Evolutionary conservation across 1,140 invertebrate species (phyloP), one percentile per base, ranked within the genome.

Genomic region (Bombus confusus): DNA sequence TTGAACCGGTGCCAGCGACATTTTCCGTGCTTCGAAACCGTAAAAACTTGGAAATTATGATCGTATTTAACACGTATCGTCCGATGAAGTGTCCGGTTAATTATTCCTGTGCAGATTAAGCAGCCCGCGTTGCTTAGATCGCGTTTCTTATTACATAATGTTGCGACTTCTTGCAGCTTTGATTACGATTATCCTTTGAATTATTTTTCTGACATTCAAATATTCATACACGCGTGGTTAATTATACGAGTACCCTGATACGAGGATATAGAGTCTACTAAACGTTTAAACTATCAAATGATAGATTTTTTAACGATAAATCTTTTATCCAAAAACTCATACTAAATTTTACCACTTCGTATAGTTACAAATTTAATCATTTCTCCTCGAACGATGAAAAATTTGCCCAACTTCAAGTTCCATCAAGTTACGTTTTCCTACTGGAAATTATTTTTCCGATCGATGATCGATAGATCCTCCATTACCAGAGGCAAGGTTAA

Each of bases 1-100:
- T 90, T 90, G 88, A 86, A 86, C 74, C 34, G 62, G 4, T 86
- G 88, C 88, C 88, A 90, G 77, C 52, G 62, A 77, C 76, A 66
- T 89, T 79, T 73, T 71, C 37, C 37, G n/a, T 22, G 34, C 69
- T 66, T 88, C 34, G 39, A 68, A 73, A 39, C 37, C 75, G 62
- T 73, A 86, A 85, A 59, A 87, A 68, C 69, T 73, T 66, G 72
- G 34, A 82, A 89, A 89, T 77, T 87, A 71, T 68, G 72, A 73
- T 83, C 75, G 59, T 87, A 47, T 64, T 80, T 66, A 86, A 76
- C 64, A 28, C 31, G 43, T 10, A 41, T n/a, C 52, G 68, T 39
- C 25, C 39, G 41, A 71, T 78, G 28, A 69, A 68, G 41, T 18
- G 25, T 47, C 39, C 13, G 1, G 9, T 37, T 34, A 13, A 37